Evolutionary conservation across 2,888 invertebrate genomes (phyloP).

Genomic region (Cataglyphis albicans): DNA sequence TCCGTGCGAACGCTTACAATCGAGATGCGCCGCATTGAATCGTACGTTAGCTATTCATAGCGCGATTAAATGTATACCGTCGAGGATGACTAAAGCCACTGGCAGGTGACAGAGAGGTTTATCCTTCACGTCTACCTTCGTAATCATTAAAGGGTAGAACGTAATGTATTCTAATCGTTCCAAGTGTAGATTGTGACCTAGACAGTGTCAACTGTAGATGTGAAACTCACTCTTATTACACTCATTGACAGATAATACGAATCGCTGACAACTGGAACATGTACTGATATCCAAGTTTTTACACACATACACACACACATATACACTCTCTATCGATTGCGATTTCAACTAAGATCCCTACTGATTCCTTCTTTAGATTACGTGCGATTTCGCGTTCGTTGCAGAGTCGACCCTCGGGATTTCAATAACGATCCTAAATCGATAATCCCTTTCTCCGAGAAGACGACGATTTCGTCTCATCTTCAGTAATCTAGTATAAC

Average conservation of each 20-base stretch:
- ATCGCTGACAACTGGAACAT: neutral
- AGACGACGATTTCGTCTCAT: conserved; percentile 55
- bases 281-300: neutral
- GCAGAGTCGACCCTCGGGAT: conserved; percentile 18
- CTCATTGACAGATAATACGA: neutral
- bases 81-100: conserved; percentile 58
- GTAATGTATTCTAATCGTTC: conserved; percentile 3
- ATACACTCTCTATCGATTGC: neutral
- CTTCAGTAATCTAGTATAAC: conserved; percentile 58
- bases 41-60: conserved; percentile 43
- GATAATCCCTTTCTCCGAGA: conserved; percentile 43
- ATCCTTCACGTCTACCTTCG: neutral
- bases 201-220: neutral
- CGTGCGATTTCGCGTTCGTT: conserved; percentile 7
- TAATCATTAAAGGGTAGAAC: neutral
- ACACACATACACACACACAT: neutral
- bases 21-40: conserved; percentile 11
- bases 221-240: conserved; percentile 3
- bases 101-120: conserved; percentile 36
- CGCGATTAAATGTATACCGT: conserved; percentile 31
- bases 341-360: conserved; percentile 8
- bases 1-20: conserved; percentile 59
- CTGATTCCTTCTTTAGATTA: conserved; percentile 9
- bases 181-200: neutral
- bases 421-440: conserved; percentile 39